Conservation (phyloP, 1,140 invertebrate genomes). For the Drosophila mauritiana region DNA sequence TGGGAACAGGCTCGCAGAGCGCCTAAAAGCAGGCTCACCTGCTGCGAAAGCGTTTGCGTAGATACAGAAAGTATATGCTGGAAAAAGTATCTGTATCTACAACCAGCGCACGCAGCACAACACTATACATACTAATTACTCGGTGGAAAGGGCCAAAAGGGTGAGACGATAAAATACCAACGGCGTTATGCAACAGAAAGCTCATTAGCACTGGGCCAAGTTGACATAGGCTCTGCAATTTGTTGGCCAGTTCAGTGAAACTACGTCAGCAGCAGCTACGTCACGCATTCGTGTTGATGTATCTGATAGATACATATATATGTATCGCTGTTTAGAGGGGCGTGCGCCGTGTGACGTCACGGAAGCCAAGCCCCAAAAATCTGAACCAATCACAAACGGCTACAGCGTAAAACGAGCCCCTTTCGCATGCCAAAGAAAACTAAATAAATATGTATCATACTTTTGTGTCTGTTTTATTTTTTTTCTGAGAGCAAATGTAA, state of each 20-base stretch:
- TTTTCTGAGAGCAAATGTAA: constrained; percentile 13
- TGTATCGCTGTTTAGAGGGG: constrained; percentile 30
- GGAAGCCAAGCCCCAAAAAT: constrained; percentile 76
- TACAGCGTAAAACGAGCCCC: constrained; percentile 55
- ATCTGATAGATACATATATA: constrained; percentile 33
- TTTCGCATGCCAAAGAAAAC: constrained; percentile 16
- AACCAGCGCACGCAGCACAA: constrained; percentile 53
- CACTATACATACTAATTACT: constrained; percentile 30
- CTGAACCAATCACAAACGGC: constrained; percentile 72
- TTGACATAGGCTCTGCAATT: constrained; percentile 36
- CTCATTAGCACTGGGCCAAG: constrained; percentile 52
- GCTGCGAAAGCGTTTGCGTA: constrained; percentile 18
- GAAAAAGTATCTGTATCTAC: constrained; percentile 28
- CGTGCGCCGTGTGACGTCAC: constrained; percentile 68
- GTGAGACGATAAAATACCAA: constrained; percentile 27
- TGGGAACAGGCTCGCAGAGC: constrained; percentile 71
- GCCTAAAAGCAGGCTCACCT: constrained; percentile 77
- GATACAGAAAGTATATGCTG: constrained; percentile 12
- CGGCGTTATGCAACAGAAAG: constrained; percentile 58
- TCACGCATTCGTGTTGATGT: constrained; percentile 35
- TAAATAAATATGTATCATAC: constrained; percentile 12
- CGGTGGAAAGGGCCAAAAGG: constrained; percentile 17
- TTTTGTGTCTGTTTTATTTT: constrained; percentile 10
- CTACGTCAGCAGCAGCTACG: constrained; percentile 63
- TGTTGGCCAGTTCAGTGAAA: constrained; percentile 1